Evolutionary conservation across 2,888 invertebrate genomes (phyloP).

Genomic region (Ectemnius continuus): DNA sequence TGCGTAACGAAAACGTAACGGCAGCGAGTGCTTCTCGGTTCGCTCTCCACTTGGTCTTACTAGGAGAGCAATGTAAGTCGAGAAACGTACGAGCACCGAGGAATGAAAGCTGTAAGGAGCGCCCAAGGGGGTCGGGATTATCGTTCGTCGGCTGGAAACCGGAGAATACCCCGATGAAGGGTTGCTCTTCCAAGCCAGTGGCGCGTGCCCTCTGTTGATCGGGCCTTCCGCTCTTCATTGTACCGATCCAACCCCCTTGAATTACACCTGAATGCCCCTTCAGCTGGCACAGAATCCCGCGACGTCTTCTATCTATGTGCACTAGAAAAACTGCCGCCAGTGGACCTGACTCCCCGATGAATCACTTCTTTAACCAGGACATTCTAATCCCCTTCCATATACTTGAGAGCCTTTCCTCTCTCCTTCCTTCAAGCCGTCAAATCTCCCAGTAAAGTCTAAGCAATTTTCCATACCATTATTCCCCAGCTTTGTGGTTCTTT

Average conservation of each 20-base stretch:
- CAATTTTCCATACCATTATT: neutral
- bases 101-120: constrained; percentile 26
- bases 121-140: constrained; percentile 51
- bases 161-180: constrained; percentile 62
- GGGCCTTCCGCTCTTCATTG: constrained; percentile 47
- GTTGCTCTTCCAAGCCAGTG: constrained; percentile 71
- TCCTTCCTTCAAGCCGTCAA: constrained; percentile 12
- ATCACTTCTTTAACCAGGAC: constrained; percentile 18
- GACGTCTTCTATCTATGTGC: neutral
- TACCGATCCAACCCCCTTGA: constrained; percentile 53
- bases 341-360: constrained; percentile 12
- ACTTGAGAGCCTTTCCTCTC: neutral
- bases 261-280: constrained; percentile 47
- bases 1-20: neutral
- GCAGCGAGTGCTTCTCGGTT: neutral
- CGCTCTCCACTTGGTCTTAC: neutral
- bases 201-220: constrained; percentile 64
- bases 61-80: neutral
- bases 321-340: neutral
- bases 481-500: neutral
- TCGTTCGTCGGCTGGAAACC: constrained; percentile 53
- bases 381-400: constrained; percentile 10
- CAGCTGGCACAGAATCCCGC: constrained; percentile 43
- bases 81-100: neutral
- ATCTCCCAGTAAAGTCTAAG: neutral